Evolutionary conservation across 1,140 invertebrate species (phyloP), one percentile per base, ranked within the genome.

Genomic region (Sarcophaga bullata): DNA sequence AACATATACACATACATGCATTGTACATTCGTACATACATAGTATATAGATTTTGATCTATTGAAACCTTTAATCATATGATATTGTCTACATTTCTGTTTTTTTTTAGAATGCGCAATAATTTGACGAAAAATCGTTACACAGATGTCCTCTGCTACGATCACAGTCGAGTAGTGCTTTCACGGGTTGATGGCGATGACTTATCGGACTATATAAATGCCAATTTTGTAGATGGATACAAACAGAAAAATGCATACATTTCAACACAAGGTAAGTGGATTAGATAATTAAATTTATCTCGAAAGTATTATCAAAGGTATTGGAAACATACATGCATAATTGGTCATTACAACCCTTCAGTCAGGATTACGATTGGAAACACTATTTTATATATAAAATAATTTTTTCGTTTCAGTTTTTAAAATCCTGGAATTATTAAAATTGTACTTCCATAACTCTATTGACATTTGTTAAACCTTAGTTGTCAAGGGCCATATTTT

Each of bases 171-270:
- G 98, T 99, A 73, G 93, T 95, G 81, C 91, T 99, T 46, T 94
- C 94, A 6, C 92, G 94, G 86, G 90, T 94, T 73, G 93, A 95
- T 83, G 93, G 93, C 72, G 96, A 98, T 85, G 92, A 94, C 15
- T 93, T 93, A 83, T 94, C 95, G 58, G 97, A 98, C 91, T 99
- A 99, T 88, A 98, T 99, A 87, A 98, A 99, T 92, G 98, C 97
- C 48, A 99, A 99, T 92, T 99, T 95, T 91, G 97, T 99, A 48
- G 98, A 99, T 92, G 98, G 98, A 6, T 99, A 99, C 91, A 97
- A 97, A 90, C 97, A 99, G 90, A 98, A 97, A 87, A 98, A 98
- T 92, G 97, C 98, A 72, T 99, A 98, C 91, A 99, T 99, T 89
- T 98, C 96, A 84, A 98, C 98, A 85, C 98, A 99, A 94, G 97